Evolutionary conservation across 2,888 invertebrate genomes (phyloP).

Genomic region (Idaea aversata): DNA sequence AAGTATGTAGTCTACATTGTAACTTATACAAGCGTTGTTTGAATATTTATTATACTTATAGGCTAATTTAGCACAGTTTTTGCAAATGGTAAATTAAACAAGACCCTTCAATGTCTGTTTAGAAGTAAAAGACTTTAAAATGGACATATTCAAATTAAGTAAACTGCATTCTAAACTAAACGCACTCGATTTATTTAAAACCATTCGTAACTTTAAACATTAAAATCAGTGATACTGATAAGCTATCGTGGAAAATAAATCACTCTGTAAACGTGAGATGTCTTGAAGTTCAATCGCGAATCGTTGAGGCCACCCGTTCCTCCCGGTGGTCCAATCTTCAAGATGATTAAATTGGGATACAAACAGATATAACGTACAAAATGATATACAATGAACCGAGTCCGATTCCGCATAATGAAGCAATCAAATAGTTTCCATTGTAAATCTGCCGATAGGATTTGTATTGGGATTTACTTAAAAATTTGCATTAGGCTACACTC

Average conservation of each 20-base stretch:
- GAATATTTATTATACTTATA: too few relatives aligned
- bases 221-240: conserved; percentile 26
- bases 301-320: conserved; percentile 64
- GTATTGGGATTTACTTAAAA: conserved; percentile 22
- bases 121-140: conserved; percentile 18
- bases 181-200: not conserved
- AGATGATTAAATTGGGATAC: conserved; percentile 78
- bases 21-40: too few relatives aligned
- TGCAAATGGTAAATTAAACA: not conserved
- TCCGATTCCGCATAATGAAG: conserved; percentile 74
- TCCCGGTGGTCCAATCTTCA: conserved; percentile 78
- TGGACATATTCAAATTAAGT: conserved; percentile 20
- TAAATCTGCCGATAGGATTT: conserved; percentile 44
- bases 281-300: conserved; percentile 63
- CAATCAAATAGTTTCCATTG: conserved; percentile 76
- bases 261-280: conserved; percentile 50
- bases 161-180: conserved; percentile 4
- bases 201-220: conserved; percentile 3
- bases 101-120: conserved; percentile 8
- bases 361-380: conserved; percentile 75
- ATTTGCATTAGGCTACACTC: too few relatives aligned
- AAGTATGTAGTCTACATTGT: too few relatives aligned
- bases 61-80: not conserved
- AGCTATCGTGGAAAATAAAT: conserved; percentile 42
- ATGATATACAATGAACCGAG: conserved; percentile 75